Percentiles rank a stretch among this genome's conserved stretches.
Evolutionary conservation across 2,113 vertebrate species (phyloP).

Genomic region (Triplophysa tibetana): DNA sequence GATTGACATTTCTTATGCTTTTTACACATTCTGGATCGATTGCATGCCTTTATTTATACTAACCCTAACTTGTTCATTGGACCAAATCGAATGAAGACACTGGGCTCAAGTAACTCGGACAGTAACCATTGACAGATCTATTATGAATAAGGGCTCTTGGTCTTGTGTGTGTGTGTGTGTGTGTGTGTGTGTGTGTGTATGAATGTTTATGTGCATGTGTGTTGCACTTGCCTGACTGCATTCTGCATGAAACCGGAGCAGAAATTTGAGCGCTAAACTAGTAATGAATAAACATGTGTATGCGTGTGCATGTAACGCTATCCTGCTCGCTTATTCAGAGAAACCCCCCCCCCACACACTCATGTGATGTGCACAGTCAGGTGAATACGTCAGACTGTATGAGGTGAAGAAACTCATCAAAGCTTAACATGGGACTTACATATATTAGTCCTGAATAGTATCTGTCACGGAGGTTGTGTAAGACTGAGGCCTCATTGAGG

Average conservation of each 20-base stretch:
- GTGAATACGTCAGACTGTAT: constrained; percentile 8
- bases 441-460: constrained; percentile 82
- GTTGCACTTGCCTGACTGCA: not conserved
- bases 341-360: constrained; percentile 25
- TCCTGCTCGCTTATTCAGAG: constrained; percentile 17
- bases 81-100: not conserved
- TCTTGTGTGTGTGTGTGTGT: constrained; percentile 5
- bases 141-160: constrained; percentile 10
- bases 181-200: constrained; percentile 36
- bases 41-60: not conserved
- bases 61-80: not conserved
- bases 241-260: constrained; percentile 21
- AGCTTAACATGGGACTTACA: constrained; percentile 59
- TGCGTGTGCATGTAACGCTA: constrained; percentile 32
- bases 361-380: constrained; percentile 18
- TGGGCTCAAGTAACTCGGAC: not conserved
- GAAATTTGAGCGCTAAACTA: constrained; percentile 18
- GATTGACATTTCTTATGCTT: no score
- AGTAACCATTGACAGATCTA: not conserved
- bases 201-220: constrained; percentile 24
- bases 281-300: constrained; percentile 32
- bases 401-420: not conserved
- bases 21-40: not conserved
- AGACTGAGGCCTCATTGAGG: constrained; percentile 80
- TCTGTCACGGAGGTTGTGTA: constrained; percentile 80